phyloP scores from a whole-genome alignment of 2,888 invertebrate genomes.

The Hydraecia micacea region DNA sequence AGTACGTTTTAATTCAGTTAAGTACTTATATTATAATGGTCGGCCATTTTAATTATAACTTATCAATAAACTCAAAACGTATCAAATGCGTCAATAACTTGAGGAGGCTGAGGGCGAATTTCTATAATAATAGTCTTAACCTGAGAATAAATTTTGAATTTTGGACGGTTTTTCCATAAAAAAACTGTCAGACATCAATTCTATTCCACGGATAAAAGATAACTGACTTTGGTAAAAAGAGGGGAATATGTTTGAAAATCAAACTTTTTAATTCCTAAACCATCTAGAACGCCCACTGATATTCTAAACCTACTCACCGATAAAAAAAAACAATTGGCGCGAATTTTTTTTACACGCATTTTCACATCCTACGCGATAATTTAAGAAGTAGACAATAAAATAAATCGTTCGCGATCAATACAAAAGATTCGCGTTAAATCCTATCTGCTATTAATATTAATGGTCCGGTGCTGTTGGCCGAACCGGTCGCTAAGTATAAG shows the following conservation, averaged over 20 bases:
- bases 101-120: no score
- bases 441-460: conserved; percentile 61
- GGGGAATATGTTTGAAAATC: neutral
- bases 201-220: no score
- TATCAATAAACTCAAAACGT: conserved; percentile 3
- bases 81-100: neutral
- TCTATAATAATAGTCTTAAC: neutral
- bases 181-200: no score
- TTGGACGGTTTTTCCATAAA: no score
- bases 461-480: conserved; percentile 43
- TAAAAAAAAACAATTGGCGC: conserved; percentile 2
- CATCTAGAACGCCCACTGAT: neutral
- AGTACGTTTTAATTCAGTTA: conserved; percentile 19
- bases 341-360: neutral
- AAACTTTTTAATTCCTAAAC: neutral
- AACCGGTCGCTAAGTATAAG: conserved; percentile 71
- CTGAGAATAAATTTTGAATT: no score
- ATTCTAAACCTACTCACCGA: neutral
- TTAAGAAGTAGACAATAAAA: conserved; percentile 37
- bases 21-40: conserved; percentile 2
- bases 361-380: conserved; percentile 35
- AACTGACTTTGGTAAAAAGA: no score
- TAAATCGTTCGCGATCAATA: conserved; percentile 48
- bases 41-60: conserved; percentile 19
- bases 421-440: conserved; percentile 55